Percentiles rank a stretch among this genome's conserved stretches.
phyloP scores from a whole-genome alignment of 2,797 vertebrate species.

The Hafferia zeledoni region DNA sequence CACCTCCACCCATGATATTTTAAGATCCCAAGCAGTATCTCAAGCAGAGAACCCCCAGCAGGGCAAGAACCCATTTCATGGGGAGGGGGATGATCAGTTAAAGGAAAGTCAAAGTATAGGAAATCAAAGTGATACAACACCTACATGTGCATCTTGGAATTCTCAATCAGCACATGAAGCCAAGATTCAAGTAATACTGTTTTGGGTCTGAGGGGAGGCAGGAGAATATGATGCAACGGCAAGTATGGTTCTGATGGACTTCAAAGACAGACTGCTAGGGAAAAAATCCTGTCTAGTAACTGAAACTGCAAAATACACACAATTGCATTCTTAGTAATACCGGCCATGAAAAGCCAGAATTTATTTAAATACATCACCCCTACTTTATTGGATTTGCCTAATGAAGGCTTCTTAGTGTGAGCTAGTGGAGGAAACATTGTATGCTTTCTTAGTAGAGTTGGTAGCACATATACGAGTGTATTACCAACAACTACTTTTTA shows the following conservation, averaged over 20 bases:
- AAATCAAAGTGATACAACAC: background rate
- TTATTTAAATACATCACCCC: background rate
- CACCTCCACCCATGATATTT: background rate
- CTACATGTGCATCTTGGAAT: fast-evolving
- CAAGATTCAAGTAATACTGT: background rate
- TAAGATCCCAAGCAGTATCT: background rate
- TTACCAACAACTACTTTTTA: background rate
- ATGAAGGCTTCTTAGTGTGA: background rate
- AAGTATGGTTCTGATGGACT: background rate
- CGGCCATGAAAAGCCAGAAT: background rate
- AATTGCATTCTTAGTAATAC: background rate
- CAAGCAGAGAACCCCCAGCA: background rate
- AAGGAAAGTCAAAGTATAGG: background rate
- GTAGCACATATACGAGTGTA: background rate
- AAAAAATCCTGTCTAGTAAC: background rate
- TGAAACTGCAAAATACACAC: background rate
- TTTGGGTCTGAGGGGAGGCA: background rate
- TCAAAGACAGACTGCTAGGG: background rate
- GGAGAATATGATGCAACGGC: background rate
- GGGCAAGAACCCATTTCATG: fast-evolving
- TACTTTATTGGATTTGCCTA: background rate
- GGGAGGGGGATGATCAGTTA: background rate
- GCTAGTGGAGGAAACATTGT: background rate
- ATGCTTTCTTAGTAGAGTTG: background rate
- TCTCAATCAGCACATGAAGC: fast-evolving